Conservation (phyloP, 1,140 invertebrate species). For the Anthonomus grandis region DNA sequence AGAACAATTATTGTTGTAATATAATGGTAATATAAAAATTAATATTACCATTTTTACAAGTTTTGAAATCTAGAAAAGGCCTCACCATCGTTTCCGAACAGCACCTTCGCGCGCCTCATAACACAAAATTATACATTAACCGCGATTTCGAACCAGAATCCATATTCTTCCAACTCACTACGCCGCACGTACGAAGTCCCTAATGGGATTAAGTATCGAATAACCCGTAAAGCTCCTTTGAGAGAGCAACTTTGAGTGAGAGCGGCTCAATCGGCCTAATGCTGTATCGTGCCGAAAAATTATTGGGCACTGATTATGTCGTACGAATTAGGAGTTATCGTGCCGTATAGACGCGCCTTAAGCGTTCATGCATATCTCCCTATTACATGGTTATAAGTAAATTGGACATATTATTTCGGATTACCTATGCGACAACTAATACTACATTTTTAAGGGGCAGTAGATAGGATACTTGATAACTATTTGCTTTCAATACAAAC, state of each 20-base stretch:
- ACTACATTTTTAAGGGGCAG: too few species aligned
- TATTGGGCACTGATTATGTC: slow-evolving; percentile 14
- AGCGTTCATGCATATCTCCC: slow-evolving; percentile 28
- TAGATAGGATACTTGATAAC: too few species aligned
- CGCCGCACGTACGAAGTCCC: slow-evolving; percentile 5
- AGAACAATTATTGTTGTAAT: too few species aligned
- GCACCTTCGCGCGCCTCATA: neutral
- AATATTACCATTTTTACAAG: too few species aligned
- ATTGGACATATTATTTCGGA: slow-evolving; percentile 4
- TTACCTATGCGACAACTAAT: too few species aligned
- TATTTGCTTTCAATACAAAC: too few species aligned
- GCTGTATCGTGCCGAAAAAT: slow-evolving; percentile 20
- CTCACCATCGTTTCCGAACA: too few species aligned
- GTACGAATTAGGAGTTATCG: slow-evolving; percentile 17
- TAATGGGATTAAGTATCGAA: slow-evolving; percentile 5
- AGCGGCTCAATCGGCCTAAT: slow-evolving; percentile 7
- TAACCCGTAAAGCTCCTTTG: slow-evolving; percentile 1
- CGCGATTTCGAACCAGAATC: too few species aligned
- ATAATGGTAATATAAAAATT: too few species aligned
- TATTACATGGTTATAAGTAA: slow-evolving; percentile 1
- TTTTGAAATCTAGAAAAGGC: too few species aligned
- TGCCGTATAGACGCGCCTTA: slow-evolving; percentile 28
- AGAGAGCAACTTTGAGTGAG: slow-evolving; percentile 1
- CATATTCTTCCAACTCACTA: too few species aligned
- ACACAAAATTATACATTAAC: too few species aligned